These are phyloP conservation scores for Perca flavescens DNA, from an alignment of 2,113 vertebrate species.

Conservation along the genomic window DNA sequence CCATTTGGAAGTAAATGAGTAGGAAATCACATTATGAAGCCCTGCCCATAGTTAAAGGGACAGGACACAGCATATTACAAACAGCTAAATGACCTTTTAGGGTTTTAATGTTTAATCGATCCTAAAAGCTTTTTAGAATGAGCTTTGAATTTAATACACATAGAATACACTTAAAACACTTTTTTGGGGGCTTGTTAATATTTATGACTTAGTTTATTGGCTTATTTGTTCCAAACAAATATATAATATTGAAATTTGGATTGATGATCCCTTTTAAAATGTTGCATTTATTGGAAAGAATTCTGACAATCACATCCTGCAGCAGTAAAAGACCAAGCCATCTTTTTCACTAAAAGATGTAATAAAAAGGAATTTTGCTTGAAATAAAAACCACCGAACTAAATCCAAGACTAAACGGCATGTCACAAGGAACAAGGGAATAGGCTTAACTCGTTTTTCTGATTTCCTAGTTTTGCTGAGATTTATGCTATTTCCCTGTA, in stretches of 20 bases:
- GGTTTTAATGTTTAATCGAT: constrained; percentile 61
- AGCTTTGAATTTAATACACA: constrained; percentile 32
- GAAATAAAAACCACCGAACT: constrained; percentile 15
- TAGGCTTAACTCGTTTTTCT: constrained; percentile 53
- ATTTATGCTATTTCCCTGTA: constrained; percentile 67
- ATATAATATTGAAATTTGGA: background rate
- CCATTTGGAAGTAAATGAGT: constrained; percentile 83
- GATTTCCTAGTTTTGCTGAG: constrained; percentile 70
- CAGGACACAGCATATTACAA: constrained; percentile 61
- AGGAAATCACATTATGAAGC: constrained; percentile 81
- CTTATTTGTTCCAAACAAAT: background rate
- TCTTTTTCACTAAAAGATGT: background rate
- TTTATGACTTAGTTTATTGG: background rate
- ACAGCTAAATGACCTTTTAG: constrained; percentile 60
- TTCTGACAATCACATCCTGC: background rate
- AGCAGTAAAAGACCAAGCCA: background rate
- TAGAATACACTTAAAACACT: constrained; percentile 20
- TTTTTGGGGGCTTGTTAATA: background rate
- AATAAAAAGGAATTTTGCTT: constrained; percentile 16
- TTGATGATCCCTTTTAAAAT: background rate
- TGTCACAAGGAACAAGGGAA: constrained; percentile 55
- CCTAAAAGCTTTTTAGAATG: constrained; percentile 41
- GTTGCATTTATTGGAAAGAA: background rate
- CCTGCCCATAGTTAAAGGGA: constrained; percentile 76
- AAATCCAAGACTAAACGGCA: constrained; percentile 23